Conservation (phyloP, 2,797 vertebrate genomes). For the Propithecus perrieri region DNA sequence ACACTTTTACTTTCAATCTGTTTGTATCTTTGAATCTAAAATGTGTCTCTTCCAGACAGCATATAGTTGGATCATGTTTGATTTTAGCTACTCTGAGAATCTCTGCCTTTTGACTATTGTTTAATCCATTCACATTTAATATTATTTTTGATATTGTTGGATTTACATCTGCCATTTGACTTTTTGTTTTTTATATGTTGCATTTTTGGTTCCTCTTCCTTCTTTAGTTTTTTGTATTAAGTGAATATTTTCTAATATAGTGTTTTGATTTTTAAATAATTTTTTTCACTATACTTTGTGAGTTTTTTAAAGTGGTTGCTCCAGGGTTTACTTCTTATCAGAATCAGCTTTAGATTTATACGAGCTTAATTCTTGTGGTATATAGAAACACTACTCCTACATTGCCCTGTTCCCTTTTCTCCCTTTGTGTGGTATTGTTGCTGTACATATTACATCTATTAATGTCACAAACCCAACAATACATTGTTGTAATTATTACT, state of each 20-base stretch:
- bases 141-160: background rate
- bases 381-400: background rate
- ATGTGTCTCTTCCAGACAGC: background rate
- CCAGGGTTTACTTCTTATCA: background rate
- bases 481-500: background rate
- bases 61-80: background rate
- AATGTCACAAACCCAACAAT: background rate
- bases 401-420: too few relatives aligned
- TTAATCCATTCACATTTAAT: background rate
- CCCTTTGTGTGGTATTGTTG: background rate
- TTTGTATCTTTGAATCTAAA: background rate
- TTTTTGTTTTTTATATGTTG: background rate
- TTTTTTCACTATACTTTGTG: background rate
- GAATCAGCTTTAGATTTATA: background rate
- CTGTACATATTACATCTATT: background rate
- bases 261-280: background rate
- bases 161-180: background rate
- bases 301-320: background rate
- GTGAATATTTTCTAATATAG: background rate
- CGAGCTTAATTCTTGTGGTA: background rate
- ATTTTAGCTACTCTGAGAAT: background rate
- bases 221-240: background rate
- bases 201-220: background rate
- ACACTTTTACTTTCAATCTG: background rate
- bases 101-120: background rate